Percentiles rank a stretch among this genome's conserved stretches.
Conservation (phyloP, 2,113 vertebrate species). For the Piaya cayana region DNA sequence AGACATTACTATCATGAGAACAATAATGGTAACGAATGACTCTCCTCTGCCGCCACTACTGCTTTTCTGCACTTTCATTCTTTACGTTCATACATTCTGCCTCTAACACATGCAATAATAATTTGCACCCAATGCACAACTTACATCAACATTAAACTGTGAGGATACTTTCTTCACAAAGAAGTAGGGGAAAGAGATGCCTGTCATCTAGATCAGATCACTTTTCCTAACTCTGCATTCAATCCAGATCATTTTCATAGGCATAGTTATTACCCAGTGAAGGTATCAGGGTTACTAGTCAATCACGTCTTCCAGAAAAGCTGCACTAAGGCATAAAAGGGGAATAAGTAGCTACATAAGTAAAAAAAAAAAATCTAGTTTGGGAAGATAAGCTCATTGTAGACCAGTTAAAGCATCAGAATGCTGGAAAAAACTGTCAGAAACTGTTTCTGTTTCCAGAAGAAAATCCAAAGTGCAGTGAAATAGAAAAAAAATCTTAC, state of each 20-base stretch:
- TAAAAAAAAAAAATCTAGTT: neutral
- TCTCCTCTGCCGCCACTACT: neutral
- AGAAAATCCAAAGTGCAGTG: neutral
- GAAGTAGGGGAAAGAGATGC: neutral
- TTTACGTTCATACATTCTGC: neutral
- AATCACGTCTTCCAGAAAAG: neutral
- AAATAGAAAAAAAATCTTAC: neutral
- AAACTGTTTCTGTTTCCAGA: neutral
- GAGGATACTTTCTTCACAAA: neutral
- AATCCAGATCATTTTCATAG: neutral
- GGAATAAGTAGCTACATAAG: neutral
- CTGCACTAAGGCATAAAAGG: neutral
- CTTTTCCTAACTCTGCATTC: neutral
- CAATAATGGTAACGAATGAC: neutral
- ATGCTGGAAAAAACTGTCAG: neutral
- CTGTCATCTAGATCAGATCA: neutral
- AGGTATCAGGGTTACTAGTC: neutral
- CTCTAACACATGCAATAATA: neutral
- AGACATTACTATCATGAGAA: neutral
- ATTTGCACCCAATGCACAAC: neutral
- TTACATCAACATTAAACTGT: neutral
- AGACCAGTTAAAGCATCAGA: neutral
- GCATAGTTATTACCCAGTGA: neutral
- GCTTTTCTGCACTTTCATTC: neutral
- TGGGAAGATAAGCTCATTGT: neutral